Percentiles rank a stretch among this genome's conserved stretches.
phyloP scores from a whole-genome alignment of 2,888 invertebrate species.

The Microctonus aethiopoides region DNA sequence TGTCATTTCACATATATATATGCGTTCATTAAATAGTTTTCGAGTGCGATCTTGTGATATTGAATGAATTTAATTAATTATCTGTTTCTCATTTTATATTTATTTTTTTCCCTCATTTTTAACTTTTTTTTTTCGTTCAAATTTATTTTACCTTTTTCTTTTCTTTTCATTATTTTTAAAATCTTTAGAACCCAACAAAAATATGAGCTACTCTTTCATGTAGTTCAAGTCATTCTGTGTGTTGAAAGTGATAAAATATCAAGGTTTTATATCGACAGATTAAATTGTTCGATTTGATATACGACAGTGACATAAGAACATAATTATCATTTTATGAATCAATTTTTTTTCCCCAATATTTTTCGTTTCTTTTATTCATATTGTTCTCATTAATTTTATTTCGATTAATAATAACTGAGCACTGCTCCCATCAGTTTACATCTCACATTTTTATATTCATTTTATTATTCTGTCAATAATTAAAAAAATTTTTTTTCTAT shows the following conservation, averaged over 20 bases:
- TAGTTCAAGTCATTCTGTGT: not conserved
- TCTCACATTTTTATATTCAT: not conserved
- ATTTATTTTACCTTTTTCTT: not conserved
- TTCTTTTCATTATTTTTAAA: not conserved
- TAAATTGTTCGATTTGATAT: constrained; percentile 28
- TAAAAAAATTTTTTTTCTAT: not conserved
- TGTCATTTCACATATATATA: not conserved
- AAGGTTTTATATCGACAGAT: constrained; percentile 23
- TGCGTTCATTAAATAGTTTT: not conserved
- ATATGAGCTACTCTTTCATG: not conserved
- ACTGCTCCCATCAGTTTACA: not conserved
- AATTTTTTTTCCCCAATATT: not conserved
- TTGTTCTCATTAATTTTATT: not conserved
- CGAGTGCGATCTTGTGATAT: constrained; percentile 19
- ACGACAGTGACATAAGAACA: constrained; percentile 13
- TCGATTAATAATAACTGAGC: not conserved
- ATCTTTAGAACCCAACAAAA: too few relatives aligned
- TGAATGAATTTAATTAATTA: constrained; percentile 10
- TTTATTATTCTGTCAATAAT: not conserved
- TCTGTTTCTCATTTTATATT: not conserved
- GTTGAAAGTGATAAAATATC: constrained; percentile 25
- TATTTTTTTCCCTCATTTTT: constrained; percentile 4
- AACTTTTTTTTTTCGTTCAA: too few relatives aligned
- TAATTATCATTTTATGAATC: not conserved
- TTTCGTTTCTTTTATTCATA: not conserved